A percentile compares a stretch with the other conserved stretches of the same genome.
phyloP scores from a whole-genome alignment of 2,888 invertebrate species.

The Leptinotarsa juncta region DNA sequence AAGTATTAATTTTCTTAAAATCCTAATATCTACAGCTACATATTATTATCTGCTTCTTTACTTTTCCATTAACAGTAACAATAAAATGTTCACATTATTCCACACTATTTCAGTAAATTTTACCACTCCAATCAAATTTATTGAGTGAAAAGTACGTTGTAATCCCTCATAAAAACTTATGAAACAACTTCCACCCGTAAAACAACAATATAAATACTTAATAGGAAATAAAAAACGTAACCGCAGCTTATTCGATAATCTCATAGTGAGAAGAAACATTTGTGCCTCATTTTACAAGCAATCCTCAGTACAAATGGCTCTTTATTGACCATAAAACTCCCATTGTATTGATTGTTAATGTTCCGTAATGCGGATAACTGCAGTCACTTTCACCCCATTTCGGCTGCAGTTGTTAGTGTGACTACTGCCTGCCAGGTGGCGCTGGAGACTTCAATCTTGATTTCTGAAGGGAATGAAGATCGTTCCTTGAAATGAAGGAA shows the following conservation, averaged over 20 bases:
- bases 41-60: too few species aligned
- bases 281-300: slow-evolving; percentile 64
- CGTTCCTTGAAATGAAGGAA: too few species aligned
- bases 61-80: too few species aligned
- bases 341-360: slow-evolving; percentile 67
- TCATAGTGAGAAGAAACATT: slow-evolving; percentile 62
- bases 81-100: not conserved
- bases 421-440: slow-evolving; percentile 42
- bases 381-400: slow-evolving; percentile 35
- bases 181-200: not conserved
- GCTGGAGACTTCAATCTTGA: slow-evolving; percentile 25
- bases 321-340: slow-evolving; percentile 67
- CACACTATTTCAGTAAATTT: not conserved
- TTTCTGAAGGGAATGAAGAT: not conserved
- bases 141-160: slow-evolving; percentile 1
- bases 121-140: not conserved
- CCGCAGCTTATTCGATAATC: slow-evolving; percentile 58
- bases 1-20: too few species aligned
- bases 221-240: slow-evolving; percentile 58
- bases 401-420: slow-evolving; percentile 32
- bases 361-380: slow-evolving; percentile 47
- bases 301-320: slow-evolving; percentile 62
- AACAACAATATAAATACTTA: slow-evolving; percentile 29
- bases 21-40: too few species aligned
- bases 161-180: slow-evolving; percentile 7